Evolutionary conservation across 2,888 invertebrate species (phyloP).

Genomic region (Sialis lutaria): DNA sequence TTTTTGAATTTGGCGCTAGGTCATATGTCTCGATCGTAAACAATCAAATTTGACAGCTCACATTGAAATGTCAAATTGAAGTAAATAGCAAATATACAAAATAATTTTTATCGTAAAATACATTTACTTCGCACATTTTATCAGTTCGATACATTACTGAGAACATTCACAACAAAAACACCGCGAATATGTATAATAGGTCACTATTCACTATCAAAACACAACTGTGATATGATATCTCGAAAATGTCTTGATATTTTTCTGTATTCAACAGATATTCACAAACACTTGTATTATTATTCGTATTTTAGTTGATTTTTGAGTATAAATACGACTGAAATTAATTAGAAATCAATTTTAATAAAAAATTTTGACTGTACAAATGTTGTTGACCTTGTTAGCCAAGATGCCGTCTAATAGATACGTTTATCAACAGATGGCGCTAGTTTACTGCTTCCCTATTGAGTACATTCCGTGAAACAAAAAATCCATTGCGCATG

Average conservation of each 20-base stretch:
- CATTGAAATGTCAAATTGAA: conserved; percentile 9
- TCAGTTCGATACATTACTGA: too few species aligned
- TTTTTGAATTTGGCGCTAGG: conserved; percentile 10
- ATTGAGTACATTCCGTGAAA: background rate
- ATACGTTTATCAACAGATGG: conserved; percentile 3
- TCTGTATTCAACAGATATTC: background rate
- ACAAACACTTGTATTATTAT: background rate
- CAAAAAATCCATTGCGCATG: background rate
- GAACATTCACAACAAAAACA: background rate
- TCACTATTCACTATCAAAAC: conserved; percentile 10
- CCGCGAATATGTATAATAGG: conserved; percentile 10
- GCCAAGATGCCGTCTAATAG: conserved; percentile 20
- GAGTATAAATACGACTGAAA: conserved; percentile 9
- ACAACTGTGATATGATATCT: conserved; percentile 2
- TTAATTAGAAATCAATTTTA: too few species aligned
- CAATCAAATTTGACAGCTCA: conserved; percentile 11
- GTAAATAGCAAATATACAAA: conserved; percentile 1
- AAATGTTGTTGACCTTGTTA: conserved; percentile 27
- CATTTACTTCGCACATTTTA: background rate
- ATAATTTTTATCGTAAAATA: background rate
- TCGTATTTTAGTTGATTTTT: conserved; percentile 5
- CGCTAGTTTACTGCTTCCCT: conserved; percentile 1
- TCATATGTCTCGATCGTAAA: conserved; percentile 11
- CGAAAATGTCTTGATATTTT: background rate
- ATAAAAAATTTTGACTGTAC: conserved; percentile 7